Evolutionary conservation across 2,888 invertebrate species (phyloP).

Genomic region (Acrobasis suavella): DNA sequence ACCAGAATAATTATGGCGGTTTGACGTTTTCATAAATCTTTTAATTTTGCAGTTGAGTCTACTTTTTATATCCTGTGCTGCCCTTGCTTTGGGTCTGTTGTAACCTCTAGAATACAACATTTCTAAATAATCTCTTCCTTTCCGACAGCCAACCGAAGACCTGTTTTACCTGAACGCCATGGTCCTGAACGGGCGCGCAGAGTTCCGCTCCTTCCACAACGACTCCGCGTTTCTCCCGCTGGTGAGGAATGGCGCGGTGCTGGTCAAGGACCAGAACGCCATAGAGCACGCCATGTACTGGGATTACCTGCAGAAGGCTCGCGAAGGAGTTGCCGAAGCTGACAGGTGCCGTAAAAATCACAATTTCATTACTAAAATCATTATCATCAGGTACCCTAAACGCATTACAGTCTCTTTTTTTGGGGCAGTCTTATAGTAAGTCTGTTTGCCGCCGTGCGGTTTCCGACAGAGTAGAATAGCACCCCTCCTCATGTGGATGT

Average conservation of each 20-base stretch:
- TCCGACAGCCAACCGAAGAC: slow-evolving; percentile 62
- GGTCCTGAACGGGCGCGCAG: slow-evolving; percentile 63
- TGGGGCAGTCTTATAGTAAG: too few species aligned
- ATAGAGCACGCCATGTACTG: slow-evolving; percentile 86
- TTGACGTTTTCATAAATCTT: too few species aligned
- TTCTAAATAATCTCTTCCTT: background rate
- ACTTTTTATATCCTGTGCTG: too few species aligned
- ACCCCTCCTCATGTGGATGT: too few species aligned
- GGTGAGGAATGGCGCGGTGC: slow-evolving; percentile 62
- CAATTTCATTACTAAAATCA: too few species aligned
- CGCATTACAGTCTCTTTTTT: too few species aligned
- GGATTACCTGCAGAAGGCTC: slow-evolving; percentile 85
- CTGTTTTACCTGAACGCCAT: slow-evolving; percentile 67
- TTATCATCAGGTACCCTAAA: background rate
- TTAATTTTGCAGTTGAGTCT: too few species aligned
- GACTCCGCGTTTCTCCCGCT: slow-evolving; percentile 55
- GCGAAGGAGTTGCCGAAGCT: slow-evolving; percentile 80
- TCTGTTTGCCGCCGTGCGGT: too few species aligned
- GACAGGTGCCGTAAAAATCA: slow-evolving; percentile 52
- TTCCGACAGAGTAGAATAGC: too few species aligned
- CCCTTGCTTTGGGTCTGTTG: too few species aligned
- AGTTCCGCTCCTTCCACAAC: slow-evolving; percentile 54
- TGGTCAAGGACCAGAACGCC: slow-evolving; percentile 86
- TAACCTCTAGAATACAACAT: too few species aligned
- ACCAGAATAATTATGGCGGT: too few species aligned